Conservation (phyloP, 2,888 invertebrate species). For the Matsumyia berberina region DNA sequence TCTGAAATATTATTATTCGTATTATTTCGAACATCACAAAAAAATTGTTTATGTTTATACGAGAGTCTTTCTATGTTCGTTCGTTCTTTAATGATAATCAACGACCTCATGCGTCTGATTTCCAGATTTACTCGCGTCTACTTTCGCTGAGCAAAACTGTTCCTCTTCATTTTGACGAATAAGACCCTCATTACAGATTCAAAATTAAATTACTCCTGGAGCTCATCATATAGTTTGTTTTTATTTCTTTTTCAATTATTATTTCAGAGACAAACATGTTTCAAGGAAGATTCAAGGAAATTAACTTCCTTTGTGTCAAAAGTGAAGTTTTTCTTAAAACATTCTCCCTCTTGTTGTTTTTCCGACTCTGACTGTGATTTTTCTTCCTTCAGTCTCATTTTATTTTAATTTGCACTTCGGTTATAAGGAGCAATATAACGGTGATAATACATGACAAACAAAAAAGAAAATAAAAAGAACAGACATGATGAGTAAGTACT, state of each 20-base stretch:
- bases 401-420: slow-evolving; percentile 34
- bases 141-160: no score
- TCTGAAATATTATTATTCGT: no score
- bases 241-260: slow-evolving; percentile 49
- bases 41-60: no score
- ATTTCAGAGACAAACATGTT: slow-evolving; percentile 25
- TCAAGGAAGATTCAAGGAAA: slow-evolving; percentile 54
- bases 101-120: no score
- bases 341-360: slow-evolving; percentile 24
- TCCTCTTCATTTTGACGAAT: slow-evolving; percentile 6
- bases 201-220: slow-evolving; percentile 21
- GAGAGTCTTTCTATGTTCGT: no score
- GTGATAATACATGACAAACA: not conserved
- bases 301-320: slow-evolving; percentile 70
- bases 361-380: slow-evolving; percentile 31
- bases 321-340: slow-evolving; percentile 62
- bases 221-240: slow-evolving; percentile 5
- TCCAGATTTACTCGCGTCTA: no score
- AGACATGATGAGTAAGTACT: slow-evolving; percentile 41
- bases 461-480: slow-evolving; percentile 18
- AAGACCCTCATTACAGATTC: slow-evolving; percentile 7
- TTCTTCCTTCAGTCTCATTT: slow-evolving; percentile 13
- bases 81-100: no score
- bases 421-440: not conserved
- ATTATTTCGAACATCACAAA: no score